phyloP scores from a whole-genome alignment of 2,113 vertebrate species.

The Neofelis nebulosa region DNA sequence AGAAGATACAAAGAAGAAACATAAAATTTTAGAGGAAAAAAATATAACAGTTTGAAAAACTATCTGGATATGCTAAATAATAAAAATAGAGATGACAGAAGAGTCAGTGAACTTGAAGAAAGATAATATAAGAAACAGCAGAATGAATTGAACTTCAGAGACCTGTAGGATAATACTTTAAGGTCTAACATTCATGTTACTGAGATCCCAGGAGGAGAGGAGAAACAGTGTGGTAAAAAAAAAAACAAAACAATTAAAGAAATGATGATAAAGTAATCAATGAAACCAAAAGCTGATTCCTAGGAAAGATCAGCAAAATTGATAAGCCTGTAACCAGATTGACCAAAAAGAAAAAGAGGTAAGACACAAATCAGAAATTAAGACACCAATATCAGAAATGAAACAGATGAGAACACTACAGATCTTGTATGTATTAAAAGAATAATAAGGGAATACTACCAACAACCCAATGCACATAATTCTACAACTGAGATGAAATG shows the following conservation, averaged over 20 bases:
- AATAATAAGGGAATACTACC: background rate
- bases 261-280: slow-evolving; percentile 1
- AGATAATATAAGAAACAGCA: background rate
- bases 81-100: background rate
- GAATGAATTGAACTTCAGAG: background rate
- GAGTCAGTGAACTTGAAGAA: background rate
- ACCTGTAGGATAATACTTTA: background rate
- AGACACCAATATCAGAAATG: background rate
- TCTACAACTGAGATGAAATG: background rate
- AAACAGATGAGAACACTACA: background rate
- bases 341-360: background rate
- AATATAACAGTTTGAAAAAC: background rate
- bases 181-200: background rate
- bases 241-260: background rate
- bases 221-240: background rate
- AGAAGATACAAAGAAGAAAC: background rate
- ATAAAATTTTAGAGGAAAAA: slow-evolving; percentile 6
- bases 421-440: background rate
- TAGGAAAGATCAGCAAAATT: slow-evolving; percentile 4
- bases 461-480: background rate
- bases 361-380: background rate
- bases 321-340: background rate
- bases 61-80: background rate
- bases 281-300: background rate
- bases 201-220: background rate